Evolutionary conservation across 2,113 vertebrate species (phyloP).

Genomic region (Heloderma charlesbogerti): DNA sequence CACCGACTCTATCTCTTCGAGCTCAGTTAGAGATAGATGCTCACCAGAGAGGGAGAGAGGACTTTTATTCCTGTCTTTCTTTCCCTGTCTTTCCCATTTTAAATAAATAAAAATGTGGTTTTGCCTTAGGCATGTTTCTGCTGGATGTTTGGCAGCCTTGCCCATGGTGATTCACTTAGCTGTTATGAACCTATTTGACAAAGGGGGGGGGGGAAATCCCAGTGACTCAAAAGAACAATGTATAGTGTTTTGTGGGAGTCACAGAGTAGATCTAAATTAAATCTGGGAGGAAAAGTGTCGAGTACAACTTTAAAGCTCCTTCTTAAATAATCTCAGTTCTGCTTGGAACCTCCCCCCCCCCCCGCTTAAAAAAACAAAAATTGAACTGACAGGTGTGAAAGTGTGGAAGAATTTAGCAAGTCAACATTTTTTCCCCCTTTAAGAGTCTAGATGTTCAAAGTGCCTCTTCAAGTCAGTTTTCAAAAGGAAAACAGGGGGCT

Average conservation of each 20-base stretch:
- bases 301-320: too few species aligned
- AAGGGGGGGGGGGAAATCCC: conserved; percentile 52
- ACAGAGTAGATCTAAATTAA: conserved; percentile 5
- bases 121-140: conserved; percentile 64
- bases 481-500: background rate
- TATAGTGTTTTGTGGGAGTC: conserved; percentile 31
- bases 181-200: conserved; percentile 57
- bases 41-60: background rate
- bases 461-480: background rate
- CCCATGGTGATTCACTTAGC: conserved; percentile 54
- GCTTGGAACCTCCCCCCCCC: background rate
- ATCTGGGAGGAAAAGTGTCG: background rate
- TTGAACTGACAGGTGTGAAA: background rate
- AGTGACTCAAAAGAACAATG: conserved; percentile 10
- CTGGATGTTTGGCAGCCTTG: conserved; percentile 46
- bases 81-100: conserved; percentile 30
- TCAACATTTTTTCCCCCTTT: background rate
- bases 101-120: conserved; percentile 57
- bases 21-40: background rate
- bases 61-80: background rate
- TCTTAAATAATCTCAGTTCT: background rate
- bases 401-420: background rate
- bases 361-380: background rate
- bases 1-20: fast-evolving
- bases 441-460: background rate